phyloP scores from a whole-genome alignment of 2,113 vertebrate genomes.

The Hippocampus comes region DNA sequence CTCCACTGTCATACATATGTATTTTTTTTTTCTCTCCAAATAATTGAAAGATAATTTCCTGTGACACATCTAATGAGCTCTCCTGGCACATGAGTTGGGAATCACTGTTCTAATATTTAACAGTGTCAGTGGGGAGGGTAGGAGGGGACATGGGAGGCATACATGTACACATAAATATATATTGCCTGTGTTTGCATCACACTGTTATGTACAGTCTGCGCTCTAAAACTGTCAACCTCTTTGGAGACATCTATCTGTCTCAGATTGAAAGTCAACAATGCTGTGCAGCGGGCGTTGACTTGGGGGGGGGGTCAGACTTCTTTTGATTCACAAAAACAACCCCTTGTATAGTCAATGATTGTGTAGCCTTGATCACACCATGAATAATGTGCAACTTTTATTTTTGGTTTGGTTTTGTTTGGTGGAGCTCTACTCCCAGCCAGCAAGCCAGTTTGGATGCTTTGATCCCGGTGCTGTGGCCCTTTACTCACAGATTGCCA shows the following conservation, averaged over 20 bases:
- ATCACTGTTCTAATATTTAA: neutral
- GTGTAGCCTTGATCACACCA: conserved; percentile 7
- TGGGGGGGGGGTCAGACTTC: neutral
- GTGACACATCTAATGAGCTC: no score
- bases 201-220: conserved; percentile 29
- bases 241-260: conserved; percentile 42
- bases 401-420: conserved; percentile 25
- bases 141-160: neutral
- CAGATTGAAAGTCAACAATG: conserved; percentile 17
- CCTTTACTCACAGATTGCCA: conserved; percentile 46
- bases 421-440: conserved; percentile 19
- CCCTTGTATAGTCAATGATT: neutral
- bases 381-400: conserved; percentile 9
- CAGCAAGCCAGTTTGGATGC: conserved; percentile 30
- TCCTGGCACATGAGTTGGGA: no score
- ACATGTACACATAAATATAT: conserved; percentile 6
- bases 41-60: no score
- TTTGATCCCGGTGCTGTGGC: conserved; percentile 56
- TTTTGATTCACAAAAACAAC: neutral
- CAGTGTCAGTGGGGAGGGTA: neutral
- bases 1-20: no score
- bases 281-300: neutral
- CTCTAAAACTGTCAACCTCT: conserved; percentile 61
- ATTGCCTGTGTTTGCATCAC: conserved; percentile 64
- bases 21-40: no score